Evolutionary conservation across 2,797 vertebrate genomes (phyloP).

Genomic region (Siniperca undulata): DNA sequence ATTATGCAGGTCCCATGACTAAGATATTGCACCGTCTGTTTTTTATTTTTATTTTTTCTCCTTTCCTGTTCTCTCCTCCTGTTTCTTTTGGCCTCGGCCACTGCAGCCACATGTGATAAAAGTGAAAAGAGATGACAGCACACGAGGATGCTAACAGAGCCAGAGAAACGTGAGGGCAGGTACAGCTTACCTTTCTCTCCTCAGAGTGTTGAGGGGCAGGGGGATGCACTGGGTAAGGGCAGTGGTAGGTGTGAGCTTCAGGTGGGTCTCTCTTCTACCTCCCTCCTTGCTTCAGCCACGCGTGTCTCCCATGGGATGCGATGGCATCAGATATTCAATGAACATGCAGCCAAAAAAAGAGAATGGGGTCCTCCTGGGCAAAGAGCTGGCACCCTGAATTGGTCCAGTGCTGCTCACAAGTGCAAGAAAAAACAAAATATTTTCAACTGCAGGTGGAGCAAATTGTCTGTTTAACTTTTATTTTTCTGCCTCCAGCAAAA

Average conservation of each 20-base stretch:
- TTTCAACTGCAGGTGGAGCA: constrained; percentile 73
- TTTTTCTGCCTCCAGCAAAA: constrained; percentile 71
- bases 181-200: constrained; percentile 77
- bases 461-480: constrained; percentile 62
- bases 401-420: constrained; percentile 77
- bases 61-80: constrained; percentile 59
- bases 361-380: constrained; percentile 63
- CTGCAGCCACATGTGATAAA: constrained; percentile 75
- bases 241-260: constrained; percentile 76
- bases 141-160: constrained; percentile 53
- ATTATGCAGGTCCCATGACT: constrained; percentile 86
- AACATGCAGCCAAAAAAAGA: constrained; percentile 75
- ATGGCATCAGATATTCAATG: constrained; percentile 74
- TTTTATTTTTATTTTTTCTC: constrained; percentile 68
- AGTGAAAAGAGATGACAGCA: constrained; percentile 69
- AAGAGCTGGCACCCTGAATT: constrained; percentile 66
- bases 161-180: constrained; percentile 44
- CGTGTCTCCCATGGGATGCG: constrained; percentile 79
- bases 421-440: constrained; percentile 54
- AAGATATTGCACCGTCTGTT: constrained; percentile 78
- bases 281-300: constrained; percentile 82
- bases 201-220: constrained; percentile 62
- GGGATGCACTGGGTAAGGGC: constrained; percentile 44
- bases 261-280: constrained; percentile 81
- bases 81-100: constrained; percentile 73